Evolutionary conservation across 1,140 invertebrate species (phyloP).

Genomic region (Drosophila grimshawi): DNA sequence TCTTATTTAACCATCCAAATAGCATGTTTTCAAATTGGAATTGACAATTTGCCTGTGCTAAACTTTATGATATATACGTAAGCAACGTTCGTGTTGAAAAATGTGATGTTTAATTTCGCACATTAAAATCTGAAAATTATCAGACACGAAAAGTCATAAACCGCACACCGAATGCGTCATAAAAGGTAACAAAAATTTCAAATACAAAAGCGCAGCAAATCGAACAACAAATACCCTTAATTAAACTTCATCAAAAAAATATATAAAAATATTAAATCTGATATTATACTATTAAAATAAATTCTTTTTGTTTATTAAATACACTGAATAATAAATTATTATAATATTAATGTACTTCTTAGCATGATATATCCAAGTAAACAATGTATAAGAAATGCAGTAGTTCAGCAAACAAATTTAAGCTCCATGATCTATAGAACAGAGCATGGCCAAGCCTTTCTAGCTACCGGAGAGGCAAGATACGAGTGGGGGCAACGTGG

Average conservation of each 20-base stretch:
- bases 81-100: slow-evolving; percentile 82
- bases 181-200: slow-evolving; percentile 26
- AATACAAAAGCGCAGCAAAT: background rate
- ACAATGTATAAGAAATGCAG: no score
- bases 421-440: background rate
- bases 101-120: slow-evolving; percentile 84
- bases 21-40: background rate
- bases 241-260: background rate
- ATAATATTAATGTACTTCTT: no score
- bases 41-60: slow-evolving; percentile 16
- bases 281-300: no score
- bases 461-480: background rate
- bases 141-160: slow-evolving; percentile 83
- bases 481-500: background rate
- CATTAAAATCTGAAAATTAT: slow-evolving; percentile 84
- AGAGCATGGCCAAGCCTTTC: slow-evolving; percentile 17
- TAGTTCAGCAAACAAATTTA: no score
- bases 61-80: slow-evolving; percentile 58
- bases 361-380: no score
- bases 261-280: no score
- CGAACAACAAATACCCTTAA: slow-evolving; percentile 1
- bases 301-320: background rate
- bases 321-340: background rate
- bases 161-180: slow-evolving; percentile 73
- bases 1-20: background rate